A percentile compares a stretch with the other conserved stretches of the same genome.
Conservation (phyloP, 2,113 vertebrate species). For the Antidorcas marsupialis region DNA sequence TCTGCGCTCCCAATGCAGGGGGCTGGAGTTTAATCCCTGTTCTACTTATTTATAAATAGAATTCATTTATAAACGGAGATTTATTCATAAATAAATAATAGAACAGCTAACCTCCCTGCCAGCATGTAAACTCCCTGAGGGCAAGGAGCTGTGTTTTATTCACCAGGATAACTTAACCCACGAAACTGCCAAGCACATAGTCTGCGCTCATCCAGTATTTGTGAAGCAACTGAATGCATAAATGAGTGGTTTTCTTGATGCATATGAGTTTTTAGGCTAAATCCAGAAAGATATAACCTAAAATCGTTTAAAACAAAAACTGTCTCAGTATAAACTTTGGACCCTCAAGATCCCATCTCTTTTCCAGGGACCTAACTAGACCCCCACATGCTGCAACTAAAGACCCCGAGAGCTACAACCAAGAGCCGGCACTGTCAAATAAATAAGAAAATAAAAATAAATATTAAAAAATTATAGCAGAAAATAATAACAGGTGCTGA, state of each 20-base stretch:
- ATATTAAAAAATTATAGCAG: not conserved
- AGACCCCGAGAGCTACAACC: not conserved
- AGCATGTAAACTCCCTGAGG: too few species aligned
- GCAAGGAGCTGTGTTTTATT: not conserved
- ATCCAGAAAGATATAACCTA: not conserved
- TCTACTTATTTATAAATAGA: not conserved
- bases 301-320: not conserved
- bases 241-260: not conserved
- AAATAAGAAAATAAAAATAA: not conserved
- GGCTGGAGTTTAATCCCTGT: not conserved
- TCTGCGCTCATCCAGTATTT: not conserved
- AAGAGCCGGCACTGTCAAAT: not conserved
- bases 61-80: not conserved
- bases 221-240: not conserved
- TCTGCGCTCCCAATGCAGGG: not conserved
- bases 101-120: not conserved
- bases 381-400: not conserved
- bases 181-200: not conserved
- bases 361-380: not conserved
- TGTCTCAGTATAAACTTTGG: not conserved
- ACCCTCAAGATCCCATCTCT: not conserved
- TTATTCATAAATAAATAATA: not conserved
- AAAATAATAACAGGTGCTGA: not conserved
- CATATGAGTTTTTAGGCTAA: not conserved
- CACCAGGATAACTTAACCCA: not conserved